A percentile compares a stretch with the other conserved stretches of the same genome.
phyloP scores from a whole-genome alignment of 2,113 vertebrate genomes.

The Aplodontia rufa region DNA sequence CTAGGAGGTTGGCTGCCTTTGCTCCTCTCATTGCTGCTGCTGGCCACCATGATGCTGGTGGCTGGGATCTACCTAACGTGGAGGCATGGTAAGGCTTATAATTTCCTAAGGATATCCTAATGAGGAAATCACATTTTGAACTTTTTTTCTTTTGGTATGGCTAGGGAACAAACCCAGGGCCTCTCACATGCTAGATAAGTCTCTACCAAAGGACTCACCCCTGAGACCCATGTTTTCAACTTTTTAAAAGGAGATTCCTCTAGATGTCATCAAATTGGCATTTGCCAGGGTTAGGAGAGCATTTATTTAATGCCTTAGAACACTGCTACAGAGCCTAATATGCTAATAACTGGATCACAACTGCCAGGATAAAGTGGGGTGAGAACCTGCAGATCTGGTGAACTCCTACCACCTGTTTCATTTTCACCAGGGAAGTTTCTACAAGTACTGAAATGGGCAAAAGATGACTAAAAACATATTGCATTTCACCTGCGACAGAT shows the following conservation, averaged over 20 bases:
- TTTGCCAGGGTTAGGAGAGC: background rate
- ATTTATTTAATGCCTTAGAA: background rate
- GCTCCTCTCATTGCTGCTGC: constrained; percentile 35
- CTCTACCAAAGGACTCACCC: background rate
- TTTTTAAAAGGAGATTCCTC: background rate
- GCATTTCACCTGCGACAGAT: background rate
- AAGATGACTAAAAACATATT: background rate
- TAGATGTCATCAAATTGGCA: background rate
- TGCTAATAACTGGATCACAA: background rate
- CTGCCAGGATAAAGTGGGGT: background rate
- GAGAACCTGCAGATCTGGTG: background rate
- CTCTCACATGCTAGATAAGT: background rate
- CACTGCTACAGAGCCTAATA: background rate
- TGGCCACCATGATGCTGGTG: background rate
- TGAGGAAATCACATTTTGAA: background rate
- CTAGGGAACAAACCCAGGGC: background rate
- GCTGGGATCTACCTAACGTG: background rate
- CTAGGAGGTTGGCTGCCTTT: background rate
- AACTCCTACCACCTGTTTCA: background rate
- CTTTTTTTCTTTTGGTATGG: background rate
- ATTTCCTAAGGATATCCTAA: background rate
- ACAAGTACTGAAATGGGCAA: background rate
- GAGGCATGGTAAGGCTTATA: constrained; percentile 57
- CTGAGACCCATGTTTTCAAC: background rate
- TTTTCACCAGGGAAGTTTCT: background rate